Percentiles rank a stretch among this genome's conserved stretches.
These are phyloP conservation scores for Bombus haemorrhoidalis DNA, from an alignment of 1,140 invertebrate genomes.

Conservation along the genomic window DNA sequence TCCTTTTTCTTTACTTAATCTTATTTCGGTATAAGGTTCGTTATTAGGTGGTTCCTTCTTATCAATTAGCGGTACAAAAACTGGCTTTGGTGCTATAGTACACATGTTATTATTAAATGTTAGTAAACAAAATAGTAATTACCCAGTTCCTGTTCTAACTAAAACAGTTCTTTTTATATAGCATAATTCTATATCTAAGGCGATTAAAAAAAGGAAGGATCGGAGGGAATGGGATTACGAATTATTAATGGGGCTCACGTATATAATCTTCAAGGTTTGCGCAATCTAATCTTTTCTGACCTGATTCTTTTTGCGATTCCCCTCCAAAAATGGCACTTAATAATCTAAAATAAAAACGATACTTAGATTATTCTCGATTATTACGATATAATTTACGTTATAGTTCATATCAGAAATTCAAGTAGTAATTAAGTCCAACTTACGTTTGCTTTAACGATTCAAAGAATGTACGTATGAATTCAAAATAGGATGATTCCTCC, in stretches of 20 bases:
- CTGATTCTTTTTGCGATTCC: constrained; percentile 63
- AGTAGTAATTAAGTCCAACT: constrained; percentile 31
- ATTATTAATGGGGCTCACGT: constrained; percentile 69
- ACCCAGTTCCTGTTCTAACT: not conserved
- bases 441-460: constrained; percentile 74
- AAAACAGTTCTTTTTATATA: constrained; percentile 7
- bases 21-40: constrained; percentile 75
- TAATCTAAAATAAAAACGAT: constrained; percentile 62
- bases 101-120: constrained; percentile 56
- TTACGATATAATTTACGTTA: constrained; percentile 48
- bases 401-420: constrained; percentile 52
- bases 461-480: constrained; percentile 75
- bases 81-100: constrained; percentile 77
- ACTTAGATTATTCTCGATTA: not conserved
- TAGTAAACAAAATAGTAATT: constrained; percentile 58
- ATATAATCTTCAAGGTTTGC: constrained; percentile 71
- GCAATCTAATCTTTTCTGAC: constrained; percentile 70
- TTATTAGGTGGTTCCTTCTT: constrained; percentile 67
- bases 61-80: constrained; percentile 74
- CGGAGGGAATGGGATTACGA: not conserved
- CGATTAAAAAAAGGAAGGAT: constrained; percentile 32
- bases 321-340: constrained; percentile 60
- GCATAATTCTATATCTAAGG: not conserved
- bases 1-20: constrained; percentile 75
- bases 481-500: constrained; percentile 85